These are phyloP conservation scores for Eulemur rubriventer DNA, from an alignment of 2,797 vertebrate species.

Conservation along the genomic window DNA sequence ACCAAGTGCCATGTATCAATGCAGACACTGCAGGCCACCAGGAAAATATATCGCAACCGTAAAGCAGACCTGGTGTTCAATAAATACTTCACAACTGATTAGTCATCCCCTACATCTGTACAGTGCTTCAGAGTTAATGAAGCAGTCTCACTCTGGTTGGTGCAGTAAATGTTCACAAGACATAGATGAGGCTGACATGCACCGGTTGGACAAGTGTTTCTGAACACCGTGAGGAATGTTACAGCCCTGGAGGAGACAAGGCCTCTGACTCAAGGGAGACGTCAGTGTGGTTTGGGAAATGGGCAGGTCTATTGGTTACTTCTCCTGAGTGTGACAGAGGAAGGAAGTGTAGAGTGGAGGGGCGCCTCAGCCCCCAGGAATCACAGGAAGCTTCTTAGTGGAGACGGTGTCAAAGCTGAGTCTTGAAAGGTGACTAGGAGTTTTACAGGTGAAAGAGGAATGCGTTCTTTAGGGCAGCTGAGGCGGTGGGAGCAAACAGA, in stretches of 20 bases:
- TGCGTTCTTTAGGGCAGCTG: accelerated
- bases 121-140: constrained; percentile 44
- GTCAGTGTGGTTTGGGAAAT: background rate
- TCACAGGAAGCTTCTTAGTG: background rate
- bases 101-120: background rate
- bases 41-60: constrained; percentile 48
- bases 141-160: background rate
- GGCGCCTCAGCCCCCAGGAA: background rate
- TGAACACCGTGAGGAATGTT: background rate
- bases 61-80: constrained; percentile 58
- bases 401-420: background rate
- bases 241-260: background rate
- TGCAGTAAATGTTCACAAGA: background rate
- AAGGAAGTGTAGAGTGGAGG: background rate
- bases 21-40: background rate
- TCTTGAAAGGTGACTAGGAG: background rate
- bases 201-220: background rate
- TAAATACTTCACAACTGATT: constrained; percentile 51
- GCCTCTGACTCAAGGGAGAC: background rate
- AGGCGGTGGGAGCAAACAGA: background rate
- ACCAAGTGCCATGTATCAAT: background rate
- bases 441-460: background rate
- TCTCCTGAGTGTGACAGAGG: background rate
- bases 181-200: background rate
- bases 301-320: background rate